Percentiles rank a stretch among this genome's conserved stretches.
These are phyloP conservation scores for Antechinus flavipes DNA, from an alignment of 2,113 vertebrate genomes.

Conservation along the genomic window DNA sequence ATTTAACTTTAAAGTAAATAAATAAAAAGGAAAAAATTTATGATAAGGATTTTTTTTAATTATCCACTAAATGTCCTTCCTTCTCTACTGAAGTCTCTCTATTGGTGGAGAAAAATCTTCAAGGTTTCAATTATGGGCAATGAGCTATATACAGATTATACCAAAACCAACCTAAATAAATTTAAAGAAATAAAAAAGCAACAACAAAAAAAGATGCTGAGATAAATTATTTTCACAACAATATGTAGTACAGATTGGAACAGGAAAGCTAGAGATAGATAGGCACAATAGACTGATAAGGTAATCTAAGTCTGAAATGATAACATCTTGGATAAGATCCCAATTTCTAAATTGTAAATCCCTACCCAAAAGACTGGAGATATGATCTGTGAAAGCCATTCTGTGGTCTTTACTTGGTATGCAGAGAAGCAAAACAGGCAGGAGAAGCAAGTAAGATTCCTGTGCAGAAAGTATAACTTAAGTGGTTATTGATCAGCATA, in stretches of 20 bases:
- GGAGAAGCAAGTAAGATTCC: background rate
- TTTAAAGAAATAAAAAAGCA: background rate
- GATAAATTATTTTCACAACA: background rate
- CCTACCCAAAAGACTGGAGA: slow-evolving; percentile 29
- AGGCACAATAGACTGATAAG: background rate
- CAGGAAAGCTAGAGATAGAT: background rate
- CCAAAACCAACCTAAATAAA: background rate
- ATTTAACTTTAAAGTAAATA: too few relatives aligned
- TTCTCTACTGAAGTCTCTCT: background rate
- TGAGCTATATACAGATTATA: background rate
- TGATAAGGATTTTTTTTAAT: background rate
- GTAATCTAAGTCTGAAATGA: background rate
- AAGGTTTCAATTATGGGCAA: background rate
- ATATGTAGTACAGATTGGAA: background rate
- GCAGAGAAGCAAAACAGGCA: background rate
- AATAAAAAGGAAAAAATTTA: too few relatives aligned
- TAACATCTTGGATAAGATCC: background rate
- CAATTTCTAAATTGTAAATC: background rate
- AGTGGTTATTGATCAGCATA: background rate
- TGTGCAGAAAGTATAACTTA: background rate
- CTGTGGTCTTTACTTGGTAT: background rate
- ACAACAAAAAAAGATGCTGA: background rate
- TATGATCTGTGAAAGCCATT: background rate
- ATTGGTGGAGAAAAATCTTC: background rate
- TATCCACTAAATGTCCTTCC: background rate